Conservation (phyloP, 2,888 invertebrate genomes). For the Apodemia duryi region DNA sequence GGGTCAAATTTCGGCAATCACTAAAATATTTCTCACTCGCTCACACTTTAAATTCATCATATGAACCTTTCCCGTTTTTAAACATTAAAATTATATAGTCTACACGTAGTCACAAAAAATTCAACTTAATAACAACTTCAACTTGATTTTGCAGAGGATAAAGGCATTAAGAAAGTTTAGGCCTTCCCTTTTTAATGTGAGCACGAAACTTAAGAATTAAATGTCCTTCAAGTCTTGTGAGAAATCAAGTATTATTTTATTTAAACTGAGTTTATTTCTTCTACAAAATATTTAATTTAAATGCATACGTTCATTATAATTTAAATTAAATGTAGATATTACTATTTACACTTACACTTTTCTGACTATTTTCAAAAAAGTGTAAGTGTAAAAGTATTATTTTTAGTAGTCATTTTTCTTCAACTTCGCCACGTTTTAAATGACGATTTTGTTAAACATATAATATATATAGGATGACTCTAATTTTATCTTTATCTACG, state of each 20-base stretch:
- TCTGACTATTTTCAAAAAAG: too few species aligned
- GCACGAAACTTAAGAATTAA: constrained; percentile 5
- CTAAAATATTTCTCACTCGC: constrained; percentile 53
- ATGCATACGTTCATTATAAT: too few species aligned
- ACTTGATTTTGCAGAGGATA: constrained; percentile 3
- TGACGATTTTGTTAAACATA: too few species aligned
- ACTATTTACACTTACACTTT: too few species aligned
- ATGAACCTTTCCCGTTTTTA: constrained; percentile 46
- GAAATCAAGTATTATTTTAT: constrained; percentile 1
- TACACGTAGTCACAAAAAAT: constrained; percentile 17
- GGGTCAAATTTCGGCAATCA: constrained; percentile 70
- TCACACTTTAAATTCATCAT: constrained; percentile 55
- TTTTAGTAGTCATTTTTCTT: too few species aligned
- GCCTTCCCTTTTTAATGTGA: constrained; percentile 8
- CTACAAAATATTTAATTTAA: too few species aligned
- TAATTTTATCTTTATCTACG: too few species aligned
- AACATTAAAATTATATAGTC: constrained; percentile 20
- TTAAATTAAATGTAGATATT: too few species aligned
- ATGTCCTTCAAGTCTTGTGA: constrained; percentile 2
- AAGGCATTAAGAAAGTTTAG: constrained; percentile 1
- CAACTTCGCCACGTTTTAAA: too few species aligned
- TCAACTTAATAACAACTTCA: constrained; percentile 17
- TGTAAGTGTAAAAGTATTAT: too few species aligned
- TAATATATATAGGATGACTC: too few species aligned
- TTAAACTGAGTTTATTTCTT: constrained; percentile 1